Percentiles rank a stretch among this genome's conserved stretches.
Conservation (phyloP, 2,797 vertebrate genomes). For the Lepus townsendii region DNA sequence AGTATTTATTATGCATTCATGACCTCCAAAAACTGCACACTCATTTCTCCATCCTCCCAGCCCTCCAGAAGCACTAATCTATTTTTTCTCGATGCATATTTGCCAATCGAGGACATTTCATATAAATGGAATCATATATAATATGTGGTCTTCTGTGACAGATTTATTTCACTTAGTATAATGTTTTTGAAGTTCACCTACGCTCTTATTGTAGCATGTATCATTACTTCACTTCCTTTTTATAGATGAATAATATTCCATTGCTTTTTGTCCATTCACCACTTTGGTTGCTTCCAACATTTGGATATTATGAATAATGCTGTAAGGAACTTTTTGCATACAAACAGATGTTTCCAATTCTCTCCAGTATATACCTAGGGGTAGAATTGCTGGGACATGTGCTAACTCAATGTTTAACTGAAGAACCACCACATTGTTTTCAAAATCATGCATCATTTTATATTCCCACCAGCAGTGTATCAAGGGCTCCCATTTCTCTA, state of each 20-base stretch:
- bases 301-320: conserved; percentile 14
- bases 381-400: conserved; percentile 2
- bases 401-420: background rate
- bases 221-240: background rate
- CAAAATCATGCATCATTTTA: conserved; percentile 6
- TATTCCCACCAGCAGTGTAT: background rate
- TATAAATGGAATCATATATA: background rate
- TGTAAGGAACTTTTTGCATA: background rate
- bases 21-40: background rate
- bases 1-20: background rate
- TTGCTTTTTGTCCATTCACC: conserved; percentile 6
- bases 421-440: background rate
- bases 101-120: conserved; percentile 10
- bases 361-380: background rate
- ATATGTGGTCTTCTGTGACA: background rate
- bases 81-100: background rate
- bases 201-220: background rate
- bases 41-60: background rate
- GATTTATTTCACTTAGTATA: conserved; percentile 5
- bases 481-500: background rate
- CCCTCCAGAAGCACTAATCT: background rate
- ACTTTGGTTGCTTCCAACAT: background rate
- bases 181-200: background rate
- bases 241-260: background rate
- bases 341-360: background rate